Evolutionary conservation across 2,113 vertebrate genomes (phyloP).

Genomic region (Saimiri boliviensis): DNA sequence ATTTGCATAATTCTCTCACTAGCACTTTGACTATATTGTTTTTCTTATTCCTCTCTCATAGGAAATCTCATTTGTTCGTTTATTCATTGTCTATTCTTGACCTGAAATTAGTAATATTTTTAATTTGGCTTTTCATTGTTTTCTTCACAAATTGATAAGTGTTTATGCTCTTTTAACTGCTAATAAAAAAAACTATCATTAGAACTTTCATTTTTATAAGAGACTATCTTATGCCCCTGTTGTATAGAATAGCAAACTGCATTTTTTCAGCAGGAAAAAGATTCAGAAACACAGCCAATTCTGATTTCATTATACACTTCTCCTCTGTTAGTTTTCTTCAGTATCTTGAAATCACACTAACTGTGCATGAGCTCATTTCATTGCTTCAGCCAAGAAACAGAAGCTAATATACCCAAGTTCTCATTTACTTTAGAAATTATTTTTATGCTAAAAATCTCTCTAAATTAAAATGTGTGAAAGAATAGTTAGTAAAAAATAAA

Average conservation of each 20-base stretch:
- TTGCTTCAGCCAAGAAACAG: not conserved
- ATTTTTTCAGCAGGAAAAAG: not conserved
- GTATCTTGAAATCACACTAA: not conserved
- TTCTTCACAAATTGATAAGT: slow-evolving; percentile 31
- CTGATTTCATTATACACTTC: slow-evolving; percentile 25
- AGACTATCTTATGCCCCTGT: not conserved
- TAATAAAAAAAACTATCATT: slow-evolving; percentile 29
- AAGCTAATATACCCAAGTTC: not conserved
- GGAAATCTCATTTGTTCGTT: not conserved
- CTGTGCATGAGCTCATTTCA: not conserved
- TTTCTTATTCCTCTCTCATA: not conserved
- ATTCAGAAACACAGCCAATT: not conserved
- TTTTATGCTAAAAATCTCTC: not conserved
- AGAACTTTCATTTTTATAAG: slow-evolving; percentile 41
- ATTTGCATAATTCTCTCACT: slow-evolving; percentile 22
- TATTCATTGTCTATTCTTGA: not conserved
- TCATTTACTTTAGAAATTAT: not conserved
- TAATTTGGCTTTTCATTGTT: slow-evolving; percentile 23
- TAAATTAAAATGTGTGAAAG: not conserved
- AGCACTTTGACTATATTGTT: not conserved
- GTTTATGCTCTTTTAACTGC: slow-evolving; percentile 27
- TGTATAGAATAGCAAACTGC: not conserved
- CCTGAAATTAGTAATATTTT: slow-evolving; percentile 23
- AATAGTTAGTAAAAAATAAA: not conserved
- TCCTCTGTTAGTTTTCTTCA: not conserved